These are phyloP conservation scores for Larimichthys polyactis DNA, from an alignment of 2,113 vertebrate genomes.

Conservation along the genomic window DNA sequence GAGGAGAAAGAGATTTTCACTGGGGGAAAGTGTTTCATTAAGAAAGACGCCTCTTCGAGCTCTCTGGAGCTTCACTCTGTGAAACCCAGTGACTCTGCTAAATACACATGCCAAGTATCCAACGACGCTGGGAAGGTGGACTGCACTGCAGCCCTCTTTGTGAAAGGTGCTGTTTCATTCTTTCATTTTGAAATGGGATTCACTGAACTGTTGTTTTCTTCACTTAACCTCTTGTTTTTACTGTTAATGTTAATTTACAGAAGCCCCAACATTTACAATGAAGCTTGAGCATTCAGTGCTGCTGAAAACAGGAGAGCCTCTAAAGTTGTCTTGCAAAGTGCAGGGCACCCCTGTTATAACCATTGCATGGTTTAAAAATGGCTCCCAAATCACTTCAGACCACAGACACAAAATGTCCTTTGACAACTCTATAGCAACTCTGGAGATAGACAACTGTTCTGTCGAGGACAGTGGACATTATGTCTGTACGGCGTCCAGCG, in stretches of 20 bases:
- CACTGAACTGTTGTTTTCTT: slow-evolving; percentile 44
- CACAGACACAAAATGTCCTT: slow-evolving; percentile 87
- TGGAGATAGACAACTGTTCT: slow-evolving; percentile 82
- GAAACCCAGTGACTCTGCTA: slow-evolving; percentile 90
- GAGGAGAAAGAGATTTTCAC: slow-evolving; percentile 91
- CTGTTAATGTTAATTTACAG: slow-evolving; percentile 84
- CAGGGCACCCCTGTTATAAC: slow-evolving; percentile 90
- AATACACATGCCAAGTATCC: slow-evolving; percentile 92
- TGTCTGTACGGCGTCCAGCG: slow-evolving; percentile 90
- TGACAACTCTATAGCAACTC: slow-evolving; percentile 84
- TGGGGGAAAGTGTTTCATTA: slow-evolving; percentile 90
- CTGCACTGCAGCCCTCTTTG: slow-evolving; percentile 91
- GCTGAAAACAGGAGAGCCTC: slow-evolving; percentile 87
- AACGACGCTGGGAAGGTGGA: slow-evolving; percentile 91
- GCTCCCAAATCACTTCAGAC: slow-evolving; percentile 87
- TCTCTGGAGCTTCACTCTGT: slow-evolving; percentile 92
- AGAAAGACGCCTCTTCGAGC: slow-evolving; percentile 90
- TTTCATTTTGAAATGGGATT: slow-evolving; percentile 37
- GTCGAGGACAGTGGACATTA: slow-evolving; percentile 92
- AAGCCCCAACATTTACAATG: slow-evolving; percentile 90
- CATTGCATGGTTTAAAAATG: slow-evolving; percentile 91
- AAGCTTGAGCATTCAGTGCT: slow-evolving; percentile 89
- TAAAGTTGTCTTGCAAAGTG: slow-evolving; percentile 91
- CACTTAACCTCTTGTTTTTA: not conserved
- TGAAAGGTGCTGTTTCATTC: slow-evolving; percentile 90